A percentile compares a stretch with the other conserved stretches of the same genome.
These are phyloP conservation scores for Euglossa dilemma DNA, from an alignment of 1,140 invertebrate genomes.

Conservation along the genomic window DNA sequence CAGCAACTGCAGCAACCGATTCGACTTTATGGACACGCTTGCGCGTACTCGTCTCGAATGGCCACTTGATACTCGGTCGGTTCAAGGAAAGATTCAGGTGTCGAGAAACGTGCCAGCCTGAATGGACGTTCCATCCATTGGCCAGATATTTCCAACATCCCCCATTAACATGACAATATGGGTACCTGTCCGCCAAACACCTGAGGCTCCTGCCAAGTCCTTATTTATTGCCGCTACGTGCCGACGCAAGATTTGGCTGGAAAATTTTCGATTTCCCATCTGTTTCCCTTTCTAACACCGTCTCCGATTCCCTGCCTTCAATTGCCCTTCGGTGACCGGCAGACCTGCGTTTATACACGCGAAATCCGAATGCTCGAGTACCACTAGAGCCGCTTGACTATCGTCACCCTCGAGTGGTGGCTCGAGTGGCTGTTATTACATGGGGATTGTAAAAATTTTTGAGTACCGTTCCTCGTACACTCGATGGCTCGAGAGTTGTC, in stretches of 20 bases:
- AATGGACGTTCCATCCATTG: conserved; percentile 73
- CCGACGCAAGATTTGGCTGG: conserved; percentile 67
- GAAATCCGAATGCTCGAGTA: conserved; percentile 9
- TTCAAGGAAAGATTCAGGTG: conserved; percentile 43
- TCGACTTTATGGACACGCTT: conserved; percentile 21
- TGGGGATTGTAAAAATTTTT: conserved; percentile 9
- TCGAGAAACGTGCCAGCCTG: conserved; percentile 73
- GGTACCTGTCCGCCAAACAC: conserved; percentile 73
- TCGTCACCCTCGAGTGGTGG: conserved; percentile 22
- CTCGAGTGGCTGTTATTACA: conserved; percentile 24
- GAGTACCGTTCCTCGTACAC: neutral
- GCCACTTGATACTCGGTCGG: conserved; percentile 39
- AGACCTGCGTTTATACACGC: neutral
- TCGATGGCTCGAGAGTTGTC: neutral
- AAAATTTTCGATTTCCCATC: conserved; percentile 43
- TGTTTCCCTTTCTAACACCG: neutral
- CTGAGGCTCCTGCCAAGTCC: conserved; percentile 45
- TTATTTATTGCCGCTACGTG: conserved; percentile 79
- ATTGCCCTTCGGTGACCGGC: neutral
- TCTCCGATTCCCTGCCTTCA: neutral
- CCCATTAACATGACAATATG: conserved; percentile 79
- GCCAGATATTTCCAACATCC: conserved; percentile 69
- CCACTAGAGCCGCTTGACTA: conserved; percentile 1
- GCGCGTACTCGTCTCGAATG: conserved; percentile 2
- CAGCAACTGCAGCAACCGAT: neutral